phyloP scores from a whole-genome alignment of 2,797 vertebrate species.

The Molossus molossus region DNA sequence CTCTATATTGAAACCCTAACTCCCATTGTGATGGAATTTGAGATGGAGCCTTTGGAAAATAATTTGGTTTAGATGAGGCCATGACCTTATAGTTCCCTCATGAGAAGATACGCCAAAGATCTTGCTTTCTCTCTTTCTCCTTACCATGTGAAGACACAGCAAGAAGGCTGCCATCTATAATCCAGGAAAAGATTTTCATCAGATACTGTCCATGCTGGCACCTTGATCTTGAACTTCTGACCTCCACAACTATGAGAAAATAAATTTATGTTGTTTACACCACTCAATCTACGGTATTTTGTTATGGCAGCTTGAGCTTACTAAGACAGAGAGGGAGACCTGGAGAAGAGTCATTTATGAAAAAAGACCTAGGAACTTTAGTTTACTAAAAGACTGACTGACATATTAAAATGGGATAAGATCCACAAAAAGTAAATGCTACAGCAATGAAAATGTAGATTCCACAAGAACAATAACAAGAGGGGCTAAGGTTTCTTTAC shows the following conservation, averaged over 20 bases:
- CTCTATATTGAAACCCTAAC: background rate
- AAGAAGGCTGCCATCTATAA: background rate
- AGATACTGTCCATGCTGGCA: background rate
- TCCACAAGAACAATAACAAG: background rate
- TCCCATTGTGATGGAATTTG: background rate
- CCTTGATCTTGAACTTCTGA: background rate
- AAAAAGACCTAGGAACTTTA: background rate
- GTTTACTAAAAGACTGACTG: background rate
- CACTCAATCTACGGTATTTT: background rate
- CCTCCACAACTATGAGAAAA: background rate
- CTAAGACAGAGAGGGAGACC: background rate
- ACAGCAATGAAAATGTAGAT: background rate
- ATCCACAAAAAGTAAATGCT: background rate
- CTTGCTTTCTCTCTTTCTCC: background rate
- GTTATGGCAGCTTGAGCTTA: background rate
- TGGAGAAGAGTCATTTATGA: background rate
- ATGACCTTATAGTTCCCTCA: background rate
- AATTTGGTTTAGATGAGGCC: background rate
- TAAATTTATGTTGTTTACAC: background rate
- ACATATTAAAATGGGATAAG: background rate
- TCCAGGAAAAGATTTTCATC: background rate
- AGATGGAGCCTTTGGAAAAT: background rate
- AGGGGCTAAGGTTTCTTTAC: background rate
- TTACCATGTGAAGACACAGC: background rate
- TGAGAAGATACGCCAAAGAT: background rate